phyloP scores from a whole-genome alignment of 2,797 vertebrate species.

The Gymnothorax javanicus region DNA sequence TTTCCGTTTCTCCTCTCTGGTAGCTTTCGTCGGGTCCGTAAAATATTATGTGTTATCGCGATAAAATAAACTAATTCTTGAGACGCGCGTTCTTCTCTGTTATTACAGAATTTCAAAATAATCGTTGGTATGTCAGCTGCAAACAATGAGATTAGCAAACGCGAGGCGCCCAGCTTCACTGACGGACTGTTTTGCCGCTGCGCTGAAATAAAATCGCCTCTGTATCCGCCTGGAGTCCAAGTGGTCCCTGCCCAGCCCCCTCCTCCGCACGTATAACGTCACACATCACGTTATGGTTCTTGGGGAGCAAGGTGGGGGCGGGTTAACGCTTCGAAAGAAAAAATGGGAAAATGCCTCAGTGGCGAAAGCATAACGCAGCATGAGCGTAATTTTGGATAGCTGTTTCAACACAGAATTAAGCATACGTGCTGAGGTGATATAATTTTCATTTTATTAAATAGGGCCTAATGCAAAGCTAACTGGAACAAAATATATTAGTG shows the following conservation, averaged over 20 bases:
- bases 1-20: conserved; percentile 66
- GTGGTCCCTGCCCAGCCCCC: conserved; percentile 74
- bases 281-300: conserved; percentile 75
- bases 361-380: conserved; percentile 58
- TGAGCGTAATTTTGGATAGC: conserved; percentile 59
- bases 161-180: conserved; percentile 67
- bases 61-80: conserved; percentile 56
- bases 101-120: conserved; percentile 45
- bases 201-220: conserved; percentile 71
- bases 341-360: conserved; percentile 46
- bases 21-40: conserved; percentile 58
- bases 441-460: neutral
- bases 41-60: conserved; percentile 51
- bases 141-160: conserved; percentile 73
- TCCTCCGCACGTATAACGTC: conserved; percentile 75
- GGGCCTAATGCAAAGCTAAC: neutral
- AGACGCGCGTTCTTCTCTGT: conserved; percentile 47
- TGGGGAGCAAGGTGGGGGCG: conserved; percentile 68
- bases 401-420: neutral
- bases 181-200: conserved; percentile 68
- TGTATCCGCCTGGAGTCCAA: conserved; percentile 67
- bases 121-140: conserved; percentile 58
- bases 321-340: neutral
- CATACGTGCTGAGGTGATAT: neutral
- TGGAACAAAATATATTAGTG: neutral